A percentile compares a stretch with the other conserved stretches of the same genome.
Evolutionary conservation across 2,797 vertebrate genomes (phyloP).

Genomic region (Falco biarmicus): DNA sequence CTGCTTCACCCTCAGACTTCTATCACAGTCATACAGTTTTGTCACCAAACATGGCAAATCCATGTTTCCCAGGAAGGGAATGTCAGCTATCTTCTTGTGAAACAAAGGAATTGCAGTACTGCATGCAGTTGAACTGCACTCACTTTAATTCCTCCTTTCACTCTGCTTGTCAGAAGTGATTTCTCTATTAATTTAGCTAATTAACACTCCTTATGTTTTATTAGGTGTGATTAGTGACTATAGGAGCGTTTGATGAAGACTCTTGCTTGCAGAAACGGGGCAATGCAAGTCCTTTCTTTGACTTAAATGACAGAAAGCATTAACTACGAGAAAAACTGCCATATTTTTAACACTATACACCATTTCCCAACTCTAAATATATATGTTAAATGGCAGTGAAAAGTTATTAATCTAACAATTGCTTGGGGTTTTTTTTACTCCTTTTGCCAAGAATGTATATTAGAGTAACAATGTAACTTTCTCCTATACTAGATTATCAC

Average conservation of each 20-base stretch:
- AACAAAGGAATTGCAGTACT: background rate
- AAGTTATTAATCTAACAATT: background rate
- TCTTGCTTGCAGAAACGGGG: background rate
- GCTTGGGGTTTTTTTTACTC: background rate
- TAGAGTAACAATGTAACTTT: background rate
- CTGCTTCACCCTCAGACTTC: background rate
- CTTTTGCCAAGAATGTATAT: background rate
- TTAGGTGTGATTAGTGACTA: background rate
- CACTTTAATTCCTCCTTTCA: background rate
- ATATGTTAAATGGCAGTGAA: background rate
- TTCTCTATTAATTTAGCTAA: background rate
- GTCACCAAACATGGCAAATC: background rate
- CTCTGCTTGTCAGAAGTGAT: background rate
- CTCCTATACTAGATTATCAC: background rate
- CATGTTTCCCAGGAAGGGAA: background rate
- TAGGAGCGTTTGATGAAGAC: background rate
- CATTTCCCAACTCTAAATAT: background rate
- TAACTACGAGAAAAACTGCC: background rate
- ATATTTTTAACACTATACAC: background rate
- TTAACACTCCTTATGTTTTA: background rate
- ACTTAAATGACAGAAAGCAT: background rate
- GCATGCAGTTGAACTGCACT: background rate
- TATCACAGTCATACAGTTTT: background rate
- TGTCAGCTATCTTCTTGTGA: background rate
- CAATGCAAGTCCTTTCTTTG: background rate